Percentiles rank a stretch among this genome's conserved stretches.
These are phyloP conservation scores for Tapirus indicus DNA, from an alignment of 2,797 vertebrate genomes.

Conservation along the genomic window DNA sequence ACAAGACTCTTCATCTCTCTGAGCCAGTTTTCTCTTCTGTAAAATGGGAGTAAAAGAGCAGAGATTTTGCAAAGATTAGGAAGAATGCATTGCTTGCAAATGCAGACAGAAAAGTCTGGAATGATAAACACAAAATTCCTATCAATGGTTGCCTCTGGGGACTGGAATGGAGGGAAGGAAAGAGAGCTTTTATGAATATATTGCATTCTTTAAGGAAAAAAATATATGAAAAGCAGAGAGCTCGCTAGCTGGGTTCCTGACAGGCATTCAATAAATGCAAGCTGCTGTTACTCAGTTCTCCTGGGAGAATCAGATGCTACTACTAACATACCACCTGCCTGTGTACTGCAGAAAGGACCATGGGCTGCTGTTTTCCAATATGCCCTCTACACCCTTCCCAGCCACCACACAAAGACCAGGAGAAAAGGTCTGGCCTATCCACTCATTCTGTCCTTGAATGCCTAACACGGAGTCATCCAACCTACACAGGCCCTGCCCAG, in stretches of 20 bases:
- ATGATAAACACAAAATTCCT: not conserved
- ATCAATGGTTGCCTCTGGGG: not conserved
- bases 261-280: not conserved
- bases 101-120: not conserved
- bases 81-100: not conserved
- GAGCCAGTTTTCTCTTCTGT: not conserved
- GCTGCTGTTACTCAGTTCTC: not conserved
- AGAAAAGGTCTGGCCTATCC: too few relatives aligned
- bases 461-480: not conserved
- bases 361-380: not conserved
- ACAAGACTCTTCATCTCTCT: not conserved
- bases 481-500: not conserved
- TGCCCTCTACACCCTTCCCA: not conserved
- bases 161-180: not conserved
- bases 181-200: not conserved
- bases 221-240: not conserved
- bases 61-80: not conserved
- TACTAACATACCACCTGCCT: not conserved
- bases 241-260: not conserved
- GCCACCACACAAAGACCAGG: not conserved
- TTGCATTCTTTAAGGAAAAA: not conserved
- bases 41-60: not conserved
- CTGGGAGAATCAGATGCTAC: not conserved
- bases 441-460: not conserved
- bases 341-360: not conserved